A percentile compares a stretch with the other conserved stretches of the same genome.
phyloP scores from a whole-genome alignment of 2,888 invertebrate genomes.

The Aelia acuminata region DNA sequence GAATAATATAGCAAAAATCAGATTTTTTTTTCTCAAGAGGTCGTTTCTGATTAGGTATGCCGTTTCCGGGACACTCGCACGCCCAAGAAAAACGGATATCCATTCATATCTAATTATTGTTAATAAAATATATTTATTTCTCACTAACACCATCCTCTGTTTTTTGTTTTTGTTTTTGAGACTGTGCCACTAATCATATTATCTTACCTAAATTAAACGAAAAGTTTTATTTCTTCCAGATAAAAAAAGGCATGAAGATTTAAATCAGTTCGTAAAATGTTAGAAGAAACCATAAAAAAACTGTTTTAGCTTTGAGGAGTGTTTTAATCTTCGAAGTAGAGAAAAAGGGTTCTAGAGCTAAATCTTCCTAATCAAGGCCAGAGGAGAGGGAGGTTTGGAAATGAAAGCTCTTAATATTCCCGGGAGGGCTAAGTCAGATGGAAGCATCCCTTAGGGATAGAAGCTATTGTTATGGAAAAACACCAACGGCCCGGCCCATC shows the following conservation, averaged over 20 bases:
- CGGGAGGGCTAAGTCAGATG: conserved; percentile 46
- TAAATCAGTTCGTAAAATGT: neutral
- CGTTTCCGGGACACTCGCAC: too few relatives aligned
- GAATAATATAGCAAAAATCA: too few relatives aligned
- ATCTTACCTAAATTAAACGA: too few relatives aligned
- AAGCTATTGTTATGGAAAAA: conserved; percentile 56
- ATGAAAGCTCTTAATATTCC: conserved; percentile 56
- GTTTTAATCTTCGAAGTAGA: conserved; percentile 46
- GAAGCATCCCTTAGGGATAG: conserved; percentile 45
- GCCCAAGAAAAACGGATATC: too few relatives aligned
- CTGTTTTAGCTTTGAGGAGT: conserved; percentile 34
- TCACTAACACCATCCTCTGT: too few relatives aligned
- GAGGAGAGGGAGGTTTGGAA: neutral
- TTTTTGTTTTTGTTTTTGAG: too few relatives aligned
- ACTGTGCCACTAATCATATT: too few relatives aligned
- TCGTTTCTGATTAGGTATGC: too few relatives aligned
- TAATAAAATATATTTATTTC: too few relatives aligned
- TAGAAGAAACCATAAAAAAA: neutral
- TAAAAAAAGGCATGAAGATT: neutral
- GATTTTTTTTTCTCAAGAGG: too few relatives aligned
- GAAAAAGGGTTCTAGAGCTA: conserved; percentile 30
- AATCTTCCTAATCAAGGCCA: conserved; percentile 43
- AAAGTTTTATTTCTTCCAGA: neutral
- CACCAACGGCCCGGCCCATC: conserved; percentile 45
- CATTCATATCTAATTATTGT: too few relatives aligned